phyloP scores from a whole-genome alignment of 2,797 vertebrate species.

The Chrosomus eos region DNA sequence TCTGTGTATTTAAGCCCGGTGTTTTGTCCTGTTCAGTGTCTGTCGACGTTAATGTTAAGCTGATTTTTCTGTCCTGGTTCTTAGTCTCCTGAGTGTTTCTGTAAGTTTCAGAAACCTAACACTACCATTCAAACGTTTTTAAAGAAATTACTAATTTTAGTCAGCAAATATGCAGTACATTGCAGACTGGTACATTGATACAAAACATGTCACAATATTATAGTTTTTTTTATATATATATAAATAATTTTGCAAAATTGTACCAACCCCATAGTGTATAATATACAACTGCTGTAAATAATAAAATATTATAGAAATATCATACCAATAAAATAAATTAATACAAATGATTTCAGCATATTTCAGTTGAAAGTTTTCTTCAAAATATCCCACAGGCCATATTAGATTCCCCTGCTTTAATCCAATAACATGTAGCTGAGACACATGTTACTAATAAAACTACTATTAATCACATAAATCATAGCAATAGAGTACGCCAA shows the following conservation, averaged over 20 bases:
- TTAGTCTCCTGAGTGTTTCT: no score
- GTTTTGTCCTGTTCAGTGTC: no score
- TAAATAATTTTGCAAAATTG: no score
- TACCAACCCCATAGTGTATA: neutral
- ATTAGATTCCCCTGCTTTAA: neutral
- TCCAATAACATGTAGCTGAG: neutral
- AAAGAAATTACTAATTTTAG: neutral
- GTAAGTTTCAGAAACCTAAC: no score
- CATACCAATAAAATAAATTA: neutral
- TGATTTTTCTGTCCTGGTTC: no score
- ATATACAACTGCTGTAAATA: neutral
- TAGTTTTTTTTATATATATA: no score
- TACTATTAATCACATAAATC: conserved; percentile 3
- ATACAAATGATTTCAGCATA: neutral
- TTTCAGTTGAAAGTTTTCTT: neutral
- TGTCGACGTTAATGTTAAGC: no score
- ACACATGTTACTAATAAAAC: neutral
- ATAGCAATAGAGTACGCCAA: neutral
- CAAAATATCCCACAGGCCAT: neutral
- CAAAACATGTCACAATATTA: neutral
- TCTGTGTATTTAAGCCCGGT: no score
- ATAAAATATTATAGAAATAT: neutral
- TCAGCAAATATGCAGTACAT: neutral
- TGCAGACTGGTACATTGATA: neutral
- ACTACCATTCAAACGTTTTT: no score